A percentile compares a stretch with the other conserved stretches of the same genome.
These are phyloP conservation scores for Pararge aegeria DNA, from an alignment of 1,140 invertebrate genomes.

Conservation along the genomic window DNA sequence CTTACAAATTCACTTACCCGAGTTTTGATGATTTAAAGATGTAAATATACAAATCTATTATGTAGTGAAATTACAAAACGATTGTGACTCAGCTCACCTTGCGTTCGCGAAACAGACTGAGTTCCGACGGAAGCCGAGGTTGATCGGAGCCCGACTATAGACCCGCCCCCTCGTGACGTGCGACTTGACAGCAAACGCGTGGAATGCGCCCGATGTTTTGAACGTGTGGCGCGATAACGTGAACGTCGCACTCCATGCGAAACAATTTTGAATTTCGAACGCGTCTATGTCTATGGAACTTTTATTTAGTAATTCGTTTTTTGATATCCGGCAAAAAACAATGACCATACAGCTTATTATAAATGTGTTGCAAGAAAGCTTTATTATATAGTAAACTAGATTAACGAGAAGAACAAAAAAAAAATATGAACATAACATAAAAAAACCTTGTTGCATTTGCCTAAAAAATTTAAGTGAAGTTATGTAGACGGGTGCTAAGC, in stretches of 20 bases:
- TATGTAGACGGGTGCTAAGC: constrained; percentile 21
- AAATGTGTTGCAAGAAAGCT: too few species aligned
- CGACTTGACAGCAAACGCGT: constrained; percentile 64
- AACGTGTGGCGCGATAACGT: constrained; percentile 51
- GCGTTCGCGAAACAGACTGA: constrained; percentile 44
- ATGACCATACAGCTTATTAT: not conserved
- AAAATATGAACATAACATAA: too few species aligned
- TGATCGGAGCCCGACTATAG: constrained; percentile 54
- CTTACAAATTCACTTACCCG: constrained; percentile 12
- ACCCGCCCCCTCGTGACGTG: constrained; percentile 60
- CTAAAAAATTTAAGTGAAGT: too few species aligned
- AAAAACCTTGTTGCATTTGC: too few species aligned
- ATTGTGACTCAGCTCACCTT: constrained; percentile 71
- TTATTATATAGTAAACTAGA: too few species aligned
- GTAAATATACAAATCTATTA: constrained; percentile 24
- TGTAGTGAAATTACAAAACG: constrained; percentile 23
- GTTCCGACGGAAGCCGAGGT: constrained; percentile 55
- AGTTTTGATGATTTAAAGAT: not conserved
- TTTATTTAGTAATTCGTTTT: constrained; percentile 18
- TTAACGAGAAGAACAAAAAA: too few species aligned
- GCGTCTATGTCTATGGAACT: constrained; percentile 27
- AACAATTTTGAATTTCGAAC: constrained; percentile 43
- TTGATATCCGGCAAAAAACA: too few species aligned
- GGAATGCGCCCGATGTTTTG: constrained; percentile 54
- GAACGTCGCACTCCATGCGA: constrained; percentile 39